Percentiles rank a stretch among this genome's conserved stretches.
phyloP scores from a whole-genome alignment of 1,140 invertebrate genomes.

The Drosophila guanche region DNA sequence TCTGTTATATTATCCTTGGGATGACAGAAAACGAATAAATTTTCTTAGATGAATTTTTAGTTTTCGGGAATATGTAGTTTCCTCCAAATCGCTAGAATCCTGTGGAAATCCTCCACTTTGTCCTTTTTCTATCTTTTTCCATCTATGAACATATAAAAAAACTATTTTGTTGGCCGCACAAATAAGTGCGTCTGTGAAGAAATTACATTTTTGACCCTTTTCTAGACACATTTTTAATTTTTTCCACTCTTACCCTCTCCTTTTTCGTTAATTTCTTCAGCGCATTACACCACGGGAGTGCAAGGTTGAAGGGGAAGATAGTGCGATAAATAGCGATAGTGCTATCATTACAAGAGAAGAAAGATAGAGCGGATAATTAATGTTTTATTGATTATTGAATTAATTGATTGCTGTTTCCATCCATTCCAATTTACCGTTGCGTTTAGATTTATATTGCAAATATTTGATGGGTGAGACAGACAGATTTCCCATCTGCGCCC shows the following conservation, averaged over 20 bases:
- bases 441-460: no score
- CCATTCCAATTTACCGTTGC: no score
- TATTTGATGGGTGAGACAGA: no score
- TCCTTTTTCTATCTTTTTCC: slow-evolving; percentile 16
- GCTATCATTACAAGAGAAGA: slow-evolving; percentile 67
- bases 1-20: slow-evolving; percentile 61
- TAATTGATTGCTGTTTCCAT: no score
- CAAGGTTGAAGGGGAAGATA: neutral
- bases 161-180: slow-evolving; percentile 65
- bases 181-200: slow-evolving; percentile 83
- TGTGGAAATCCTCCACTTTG: neutral
- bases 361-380: neutral
- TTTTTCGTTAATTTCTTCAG: slow-evolving; percentile 6
- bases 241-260: neutral
- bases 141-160: slow-evolving; percentile 25
- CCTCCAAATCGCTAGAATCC: slow-evolving; percentile 34
- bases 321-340: slow-evolving; percentile 74
- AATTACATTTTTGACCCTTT: slow-evolving; percentile 72
- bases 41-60: slow-evolving; percentile 57
- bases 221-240: slow-evolving; percentile 3
- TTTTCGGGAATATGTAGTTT: slow-evolving; percentile 66
- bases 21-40: slow-evolving; percentile 62
- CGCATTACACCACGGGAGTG: slow-evolving; percentile 11
- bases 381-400: no score
- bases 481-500: no score